A percentile compares a stretch with the other conserved stretches of the same genome.
Conservation (phyloP, 2,888 invertebrate genomes). For the Eugnorisma glareosa region DNA sequence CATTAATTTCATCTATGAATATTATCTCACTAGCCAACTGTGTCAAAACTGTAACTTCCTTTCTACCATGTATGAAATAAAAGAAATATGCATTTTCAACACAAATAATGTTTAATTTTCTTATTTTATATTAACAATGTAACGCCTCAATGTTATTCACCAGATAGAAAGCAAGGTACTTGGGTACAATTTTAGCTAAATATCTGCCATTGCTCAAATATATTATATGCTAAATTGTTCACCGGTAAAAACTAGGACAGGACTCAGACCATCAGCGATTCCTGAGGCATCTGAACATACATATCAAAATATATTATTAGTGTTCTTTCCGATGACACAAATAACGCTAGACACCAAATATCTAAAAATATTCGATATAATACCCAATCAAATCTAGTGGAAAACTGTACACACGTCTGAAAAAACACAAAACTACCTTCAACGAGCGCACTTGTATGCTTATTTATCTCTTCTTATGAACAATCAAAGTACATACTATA, state of each 20-base stretch:
- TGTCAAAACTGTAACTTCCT: conserved; percentile 61
- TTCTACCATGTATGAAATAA: conserved; percentile 64
- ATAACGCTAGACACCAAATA: conserved; percentile 30
- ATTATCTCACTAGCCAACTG: conserved; percentile 27
- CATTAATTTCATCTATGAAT: conserved; percentile 21
- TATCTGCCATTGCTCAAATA: conserved; percentile 37
- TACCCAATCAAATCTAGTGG: conserved; percentile 47
- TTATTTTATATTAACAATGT: conserved; percentile 52
- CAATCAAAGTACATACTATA: conserved; percentile 40
- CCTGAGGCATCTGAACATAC: conserved; percentile 18
- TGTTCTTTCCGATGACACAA: conserved; percentile 29
- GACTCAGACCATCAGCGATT: conserved; percentile 4
- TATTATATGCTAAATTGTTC: conserved; percentile 15
- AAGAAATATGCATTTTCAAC: conserved; percentile 55
- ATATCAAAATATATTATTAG: conserved; percentile 35
- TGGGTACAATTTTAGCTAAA: conserved; percentile 31
- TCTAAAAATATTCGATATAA: conserved; percentile 45
- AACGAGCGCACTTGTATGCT: conserved; percentile 41
- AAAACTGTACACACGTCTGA: conserved; percentile 48
- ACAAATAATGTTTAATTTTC: conserved; percentile 60
- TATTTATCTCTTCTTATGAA: conserved; percentile 40
- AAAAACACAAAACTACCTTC: conserved; percentile 48
- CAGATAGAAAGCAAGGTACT: conserved; percentile 65
- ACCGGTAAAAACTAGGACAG: conserved; percentile 27
- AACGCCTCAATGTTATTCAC: conserved; percentile 45